Evolutionary conservation across 2,797 vertebrate genomes (phyloP), one percentile per base, ranked within the genome.

Genomic region (Diglossa cyanea): DNA sequence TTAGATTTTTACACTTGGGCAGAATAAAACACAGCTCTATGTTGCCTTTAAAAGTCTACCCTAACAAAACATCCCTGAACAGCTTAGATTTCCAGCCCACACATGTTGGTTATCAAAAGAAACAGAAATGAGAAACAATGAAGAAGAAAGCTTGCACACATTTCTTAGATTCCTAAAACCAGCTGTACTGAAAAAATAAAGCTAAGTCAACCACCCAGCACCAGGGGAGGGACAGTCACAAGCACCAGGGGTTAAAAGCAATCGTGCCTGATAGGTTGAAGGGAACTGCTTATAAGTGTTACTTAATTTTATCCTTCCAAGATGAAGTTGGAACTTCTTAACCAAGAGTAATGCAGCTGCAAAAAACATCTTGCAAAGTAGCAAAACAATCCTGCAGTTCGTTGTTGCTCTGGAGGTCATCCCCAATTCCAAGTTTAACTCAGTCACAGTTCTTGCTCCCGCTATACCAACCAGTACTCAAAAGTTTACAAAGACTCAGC

Each of bases 71-170:
- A 95, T 88, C 63, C 63, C 63, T 7, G 6, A 78, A 93, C 37
- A 94, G 93, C 77, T 94, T 93, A 55, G 26, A 87, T 91, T 96
- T 95, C 88, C 55, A 95, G 93, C 83, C 95, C 95, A 95, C 95
- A 91, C 90, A 92, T 23, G 57, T 25, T 67, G 67, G 77, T 87
- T 95, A 95, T 94, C 90, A 85, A 72, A 94, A 91, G 83, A 90
- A 95, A 88, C 6, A 81, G 76, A 76, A 40, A 83, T 11, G 3
- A 93, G 76, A 54, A 95, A 91, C 51, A 45, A 65, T 2, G 44
- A 93, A 35, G 54, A 42, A 88, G 57, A 91, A 79, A 83, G 24
- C 13, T 25, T 50, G 39, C 42, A 17, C 7, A 17, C 8, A 1
- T 72, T 88, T 93, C 48, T 79, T 15, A 30, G 45, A 58, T n/a